Percentiles rank a stretch among this genome's conserved stretches.
Evolutionary conservation across 2,888 invertebrate genomes (phyloP).

Genomic region (Muschampia plurimacula): DNA sequence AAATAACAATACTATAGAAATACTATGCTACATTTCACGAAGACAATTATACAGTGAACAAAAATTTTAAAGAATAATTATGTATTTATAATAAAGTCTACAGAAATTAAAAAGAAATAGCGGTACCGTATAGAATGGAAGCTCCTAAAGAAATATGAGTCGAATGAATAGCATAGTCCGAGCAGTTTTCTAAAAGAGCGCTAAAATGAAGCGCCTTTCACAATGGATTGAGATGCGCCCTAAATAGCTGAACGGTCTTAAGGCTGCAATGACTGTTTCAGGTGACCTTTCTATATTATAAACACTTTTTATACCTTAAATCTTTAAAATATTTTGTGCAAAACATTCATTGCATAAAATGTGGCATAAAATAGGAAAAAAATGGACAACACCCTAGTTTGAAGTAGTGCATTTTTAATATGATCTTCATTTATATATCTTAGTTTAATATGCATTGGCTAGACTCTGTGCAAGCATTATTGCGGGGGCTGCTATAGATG

Average conservation of each 20-base stretch:
- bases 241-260: slow-evolving; percentile 6
- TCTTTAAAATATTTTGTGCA: neutral
- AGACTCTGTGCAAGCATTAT: no score
- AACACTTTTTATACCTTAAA: neutral
- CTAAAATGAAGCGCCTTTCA: slow-evolving; percentile 4
- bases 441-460: no score
- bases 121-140: neutral
- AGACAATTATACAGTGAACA: neutral
- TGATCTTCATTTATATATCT: no score
- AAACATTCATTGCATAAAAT: neutral
- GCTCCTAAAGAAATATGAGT: slow-evolving; percentile 5
- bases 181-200: neutral
- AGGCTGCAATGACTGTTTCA: neutral
- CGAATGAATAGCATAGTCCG: slow-evolving; percentile 1
- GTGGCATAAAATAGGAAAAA: no score
- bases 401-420: no score
- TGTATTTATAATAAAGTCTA: neutral
- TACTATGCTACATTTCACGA: neutral
- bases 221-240: neutral
- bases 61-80: no score
- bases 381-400: no score
- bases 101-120: slow-evolving; percentile 1
- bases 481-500: no score
- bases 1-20: no score
- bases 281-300: neutral